A percentile compares a stretch with the other conserved stretches of the same genome.
Conservation (phyloP, 2,113 vertebrate genomes). For the Archilochus colubris region DNA sequence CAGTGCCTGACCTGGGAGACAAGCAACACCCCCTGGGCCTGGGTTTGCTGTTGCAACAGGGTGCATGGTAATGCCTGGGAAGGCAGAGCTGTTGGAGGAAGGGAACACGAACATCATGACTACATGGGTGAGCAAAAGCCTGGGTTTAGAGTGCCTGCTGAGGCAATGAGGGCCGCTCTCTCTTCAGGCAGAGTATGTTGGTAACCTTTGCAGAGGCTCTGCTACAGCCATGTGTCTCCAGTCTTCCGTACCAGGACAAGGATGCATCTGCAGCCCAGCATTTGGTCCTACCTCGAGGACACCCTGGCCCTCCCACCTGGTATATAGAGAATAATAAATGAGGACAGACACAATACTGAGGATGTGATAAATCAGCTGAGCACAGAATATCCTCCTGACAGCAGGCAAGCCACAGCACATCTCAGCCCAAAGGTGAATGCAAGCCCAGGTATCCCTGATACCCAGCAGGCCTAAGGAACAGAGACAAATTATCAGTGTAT, state of each 20-base stretch:
- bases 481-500: not conserved
- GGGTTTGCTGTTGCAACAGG: not conserved
- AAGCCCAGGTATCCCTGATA: not conserved
- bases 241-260: not conserved
- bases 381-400: not conserved
- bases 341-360: not conserved
- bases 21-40: fast-evolving
- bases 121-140: not conserved
- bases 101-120: not conserved
- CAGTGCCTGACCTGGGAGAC: not conserved
- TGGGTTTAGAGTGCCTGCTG: not conserved
- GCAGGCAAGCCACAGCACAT: not conserved
- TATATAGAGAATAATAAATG: not conserved
- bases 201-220: not conserved
- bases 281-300: not conserved
- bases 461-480: fast-evolving
- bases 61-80: not conserved
- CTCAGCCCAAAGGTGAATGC: not conserved
- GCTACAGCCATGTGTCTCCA: fast-evolving
- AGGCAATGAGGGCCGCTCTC: not conserved
- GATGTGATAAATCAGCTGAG: not conserved
- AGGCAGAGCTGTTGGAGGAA: not conserved
- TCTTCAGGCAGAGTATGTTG: not conserved
- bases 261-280: not conserved
- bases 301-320: not conserved